A percentile compares a stretch with the other conserved stretches of the same genome.
phyloP scores from a whole-genome alignment of 2,888 invertebrate species.

The Aphodius sticticus region DNA sequence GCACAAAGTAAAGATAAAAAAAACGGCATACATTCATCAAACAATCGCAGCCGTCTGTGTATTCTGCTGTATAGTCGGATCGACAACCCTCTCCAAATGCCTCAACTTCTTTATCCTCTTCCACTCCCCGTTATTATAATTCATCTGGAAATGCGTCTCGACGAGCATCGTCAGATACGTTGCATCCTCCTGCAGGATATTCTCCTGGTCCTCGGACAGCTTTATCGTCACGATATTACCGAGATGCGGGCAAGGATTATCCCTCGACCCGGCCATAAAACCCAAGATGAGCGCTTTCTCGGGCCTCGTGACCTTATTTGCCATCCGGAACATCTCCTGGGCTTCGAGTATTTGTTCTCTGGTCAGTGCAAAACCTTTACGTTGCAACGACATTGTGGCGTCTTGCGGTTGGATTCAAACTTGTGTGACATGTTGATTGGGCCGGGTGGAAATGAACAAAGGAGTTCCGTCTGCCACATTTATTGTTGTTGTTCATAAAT shows the following conservation, averaged over 20 bases:
- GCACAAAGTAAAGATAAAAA: conserved; percentile 4
- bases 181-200: conserved; percentile 85
- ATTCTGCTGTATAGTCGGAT: conserved; percentile 53
- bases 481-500: too few relatives aligned
- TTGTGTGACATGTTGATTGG: conserved; percentile 63
- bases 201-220: conserved; percentile 90
- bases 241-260: conserved; percentile 96
- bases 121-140: conserved; percentile 98
- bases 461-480: conserved; percentile 62
- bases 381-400: conserved; percentile 63
- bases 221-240: conserved; percentile 97
- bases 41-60: conserved; percentile 52
- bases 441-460: conserved; percentile 61
- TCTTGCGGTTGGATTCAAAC: conserved; percentile 65
- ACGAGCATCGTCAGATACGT: conserved; percentile 80
- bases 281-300: conserved; percentile 97
- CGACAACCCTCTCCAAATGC: conserved; percentile 68
- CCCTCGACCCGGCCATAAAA: conserved; percentile 98
- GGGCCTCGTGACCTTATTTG: conserved; percentile 94
- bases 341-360: conserved; percentile 96
- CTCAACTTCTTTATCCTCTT: conserved; percentile 91
- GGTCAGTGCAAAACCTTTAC: conserved; percentile 77
- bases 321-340: conserved; percentile 96
- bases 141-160: conserved; percentile 98
- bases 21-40: conserved; percentile 39